These are phyloP conservation scores for Apteryx mantelli DNA, from an alignment of 2,113 vertebrate genomes.

Conservation along the genomic window DNA sequence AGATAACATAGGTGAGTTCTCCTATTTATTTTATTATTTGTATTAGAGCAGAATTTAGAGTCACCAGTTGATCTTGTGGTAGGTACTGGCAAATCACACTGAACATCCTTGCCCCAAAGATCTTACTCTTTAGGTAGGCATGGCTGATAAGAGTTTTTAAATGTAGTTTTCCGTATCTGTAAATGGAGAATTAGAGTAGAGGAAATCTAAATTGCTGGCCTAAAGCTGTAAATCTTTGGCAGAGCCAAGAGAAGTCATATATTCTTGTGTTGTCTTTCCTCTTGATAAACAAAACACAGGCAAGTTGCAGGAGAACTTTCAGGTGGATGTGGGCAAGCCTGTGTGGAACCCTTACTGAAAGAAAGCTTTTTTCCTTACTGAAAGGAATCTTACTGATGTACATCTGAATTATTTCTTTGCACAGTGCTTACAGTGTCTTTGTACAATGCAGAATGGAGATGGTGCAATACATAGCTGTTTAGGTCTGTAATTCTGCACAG, in stretches of 20 bases:
- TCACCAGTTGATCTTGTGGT: background rate
- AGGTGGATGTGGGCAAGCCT: background rate
- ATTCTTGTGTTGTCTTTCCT: background rate
- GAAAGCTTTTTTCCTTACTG: background rate
- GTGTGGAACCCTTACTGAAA: background rate
- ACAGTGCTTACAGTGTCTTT: background rate
- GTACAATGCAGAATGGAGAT: fast-evolving
- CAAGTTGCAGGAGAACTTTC: background rate
- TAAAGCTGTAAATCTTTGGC: background rate
- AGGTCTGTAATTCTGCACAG: background rate
- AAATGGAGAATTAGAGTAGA: background rate
- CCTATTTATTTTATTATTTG: background rate
- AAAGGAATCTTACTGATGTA: background rate
- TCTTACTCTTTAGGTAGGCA: background rate
- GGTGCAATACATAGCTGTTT: fast-evolving
- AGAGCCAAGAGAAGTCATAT: background rate
- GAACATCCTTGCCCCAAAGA: background rate
- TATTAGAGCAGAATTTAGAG: background rate
- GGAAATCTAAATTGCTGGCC: too few species aligned
- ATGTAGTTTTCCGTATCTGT: background rate
- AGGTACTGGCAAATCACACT: background rate
- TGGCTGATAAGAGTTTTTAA: background rate
- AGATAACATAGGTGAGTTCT: background rate
- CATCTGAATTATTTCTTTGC: background rate
- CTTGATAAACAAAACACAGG: background rate